A percentile compares a stretch with the other conserved stretches of the same genome.
Conservation (phyloP, 2,797 vertebrate genomes). For the Melanotaenia pygmaea region DNA sequence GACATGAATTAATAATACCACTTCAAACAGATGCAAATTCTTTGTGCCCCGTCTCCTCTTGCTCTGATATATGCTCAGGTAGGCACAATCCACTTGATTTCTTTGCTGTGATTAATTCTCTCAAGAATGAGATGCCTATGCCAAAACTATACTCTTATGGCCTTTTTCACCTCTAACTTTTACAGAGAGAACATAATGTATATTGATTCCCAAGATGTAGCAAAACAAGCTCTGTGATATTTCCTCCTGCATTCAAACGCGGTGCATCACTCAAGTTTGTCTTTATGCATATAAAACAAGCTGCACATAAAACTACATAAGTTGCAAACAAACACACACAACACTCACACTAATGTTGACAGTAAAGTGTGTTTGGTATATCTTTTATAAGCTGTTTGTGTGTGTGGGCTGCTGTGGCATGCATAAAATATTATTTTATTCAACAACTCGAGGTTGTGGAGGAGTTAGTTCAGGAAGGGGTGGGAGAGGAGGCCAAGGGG, state of each 20-base stretch:
- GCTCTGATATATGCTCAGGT: slow-evolving; percentile 77
- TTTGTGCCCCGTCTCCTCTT: slow-evolving; percentile 75
- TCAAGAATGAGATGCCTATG: slow-evolving; percentile 30
- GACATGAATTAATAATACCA: slow-evolving; percentile 82
- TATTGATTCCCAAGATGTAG: slow-evolving; percentile 50
- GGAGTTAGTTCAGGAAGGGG: slow-evolving; percentile 75
- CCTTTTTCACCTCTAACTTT: slow-evolving; percentile 61
- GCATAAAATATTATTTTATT: slow-evolving; percentile 84
- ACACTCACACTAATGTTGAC: slow-evolving; percentile 58
- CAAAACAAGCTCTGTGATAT: slow-evolving; percentile 25
- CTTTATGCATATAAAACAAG: slow-evolving; percentile 50
- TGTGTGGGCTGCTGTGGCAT: slow-evolving; percentile 81
- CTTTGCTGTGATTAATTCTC: slow-evolving; percentile 65
- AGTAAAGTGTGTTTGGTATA: slow-evolving; percentile 57
- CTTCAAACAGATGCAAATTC: slow-evolving; percentile 83
- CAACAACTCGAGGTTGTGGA: slow-evolving; percentile 74
- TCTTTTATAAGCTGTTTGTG: slow-evolving; percentile 75
- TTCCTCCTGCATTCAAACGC: slow-evolving; percentile 33
- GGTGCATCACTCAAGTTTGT: slow-evolving; percentile 38
- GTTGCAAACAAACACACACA: slow-evolving; percentile 37
- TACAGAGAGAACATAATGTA: slow-evolving; percentile 45
- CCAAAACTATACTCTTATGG: slow-evolving; percentile 53
- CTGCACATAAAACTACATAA: slow-evolving; percentile 27
- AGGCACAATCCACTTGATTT: slow-evolving; percentile 66
- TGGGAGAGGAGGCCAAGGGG: slow-evolving; percentile 73